Evolutionary conservation across 1,140 invertebrate genomes (phyloP), one percentile per base, ranked within the genome.

Genomic region (Heliconius congener): DNA sequence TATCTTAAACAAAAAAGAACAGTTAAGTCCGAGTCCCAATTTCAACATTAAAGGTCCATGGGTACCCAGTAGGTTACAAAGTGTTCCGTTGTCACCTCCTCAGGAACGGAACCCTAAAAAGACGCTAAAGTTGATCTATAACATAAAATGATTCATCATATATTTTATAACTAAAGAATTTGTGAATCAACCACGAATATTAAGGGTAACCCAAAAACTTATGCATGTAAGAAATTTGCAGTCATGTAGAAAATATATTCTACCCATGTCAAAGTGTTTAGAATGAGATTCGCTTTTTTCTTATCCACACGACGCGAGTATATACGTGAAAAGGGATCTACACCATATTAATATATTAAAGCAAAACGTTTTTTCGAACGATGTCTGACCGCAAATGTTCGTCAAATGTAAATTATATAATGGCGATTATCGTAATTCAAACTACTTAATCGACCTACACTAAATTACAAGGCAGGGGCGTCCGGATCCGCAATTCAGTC

Each of bases 211-310:
- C 57, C n/a, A 23, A 60, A n/a, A 60, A 60, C 23, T 60, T 66
- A 66, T 66, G 13, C 27, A n/a, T 27, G 9, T 13, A n/a, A 66
- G 23, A 66, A 66, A 66, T 27, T 66, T 16, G 60, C 60, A 66
- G 27, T 66, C 60, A 66, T 66, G 60, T 66, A 66, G 60, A 4
- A 66, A 66, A 30, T 66, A 66, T 13, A 9, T 66, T 30, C 23
- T 16, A 66, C 60, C 60, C 60, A 16, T 66, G 60, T 66, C 60
- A 66, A 66, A 66, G 1, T 66, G 27, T 30, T 66, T 11, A 66
- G 60, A 66, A 66, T 66, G 60, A 66, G 60, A 66, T 30, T 27
- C 23, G 30, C 60, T 66, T 66, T 66, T 57, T 66, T 66, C 60
- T 66, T 66, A 66, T 66, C 23, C 23, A 30, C 4, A 11, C 60